Evolutionary conservation across 2,113 vertebrate genomes (phyloP).

Genomic region (Otocyon megalotis): DNA sequence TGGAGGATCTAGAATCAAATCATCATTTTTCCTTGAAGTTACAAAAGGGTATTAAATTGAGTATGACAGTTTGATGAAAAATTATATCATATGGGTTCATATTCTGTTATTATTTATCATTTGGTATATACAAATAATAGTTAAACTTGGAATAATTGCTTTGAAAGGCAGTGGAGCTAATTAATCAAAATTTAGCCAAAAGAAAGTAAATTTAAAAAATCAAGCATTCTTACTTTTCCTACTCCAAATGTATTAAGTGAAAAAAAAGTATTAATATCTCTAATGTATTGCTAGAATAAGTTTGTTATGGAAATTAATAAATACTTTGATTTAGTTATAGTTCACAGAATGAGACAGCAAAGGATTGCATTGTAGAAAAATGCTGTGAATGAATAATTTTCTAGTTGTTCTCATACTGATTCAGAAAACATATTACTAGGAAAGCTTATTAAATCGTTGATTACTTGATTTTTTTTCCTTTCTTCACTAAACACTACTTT

Average conservation of each 20-base stretch:
- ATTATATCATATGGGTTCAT: not conserved
- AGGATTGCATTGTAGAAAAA: slow-evolving; percentile 41
- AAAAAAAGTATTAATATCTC: not conserved
- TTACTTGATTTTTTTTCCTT: slow-evolving; percentile 34
- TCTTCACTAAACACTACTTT: slow-evolving; percentile 34
- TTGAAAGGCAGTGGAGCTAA: slow-evolving; percentile 26
- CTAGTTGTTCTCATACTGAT: slow-evolving; percentile 22
- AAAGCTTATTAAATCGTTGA: not conserved
- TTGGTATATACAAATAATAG: not conserved
- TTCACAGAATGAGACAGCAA: not conserved
- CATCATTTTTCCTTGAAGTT: slow-evolving; percentile 19
- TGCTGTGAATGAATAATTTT: slow-evolving; percentile 27
- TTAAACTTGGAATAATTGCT: slow-evolving; percentile 39
- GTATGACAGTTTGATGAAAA: slow-evolving; percentile 44
- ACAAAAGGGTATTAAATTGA: slow-evolving; percentile 55
- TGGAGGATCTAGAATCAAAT: not conserved
- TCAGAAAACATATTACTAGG: slow-evolving; percentile 53
- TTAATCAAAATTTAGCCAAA: slow-evolving; percentile 46
- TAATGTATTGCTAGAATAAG: slow-evolving; percentile 9
- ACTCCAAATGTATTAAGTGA: not conserved
- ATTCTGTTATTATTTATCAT: slow-evolving; percentile 34
- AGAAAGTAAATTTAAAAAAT: slow-evolving; percentile 33
- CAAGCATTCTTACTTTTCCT: not conserved
- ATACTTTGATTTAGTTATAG: not conserved
- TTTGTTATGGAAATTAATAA: slow-evolving; percentile 52